Base-by-base conservation (phyloP, 2,113 vertebrate genomes). In the Clupea harengus region DNA sequence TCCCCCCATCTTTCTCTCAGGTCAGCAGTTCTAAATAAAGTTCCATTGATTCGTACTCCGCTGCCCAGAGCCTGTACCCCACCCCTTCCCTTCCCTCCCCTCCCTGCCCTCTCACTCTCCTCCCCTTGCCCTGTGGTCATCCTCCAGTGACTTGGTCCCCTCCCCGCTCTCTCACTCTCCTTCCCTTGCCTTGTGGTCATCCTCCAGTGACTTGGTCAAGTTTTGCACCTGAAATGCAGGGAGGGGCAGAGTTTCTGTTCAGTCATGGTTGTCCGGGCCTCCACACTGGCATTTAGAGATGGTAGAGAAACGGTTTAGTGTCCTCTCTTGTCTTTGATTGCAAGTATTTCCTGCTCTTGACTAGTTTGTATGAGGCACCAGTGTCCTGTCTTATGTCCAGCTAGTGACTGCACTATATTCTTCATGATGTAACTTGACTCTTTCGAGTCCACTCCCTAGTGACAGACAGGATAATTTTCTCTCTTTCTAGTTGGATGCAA, bases 21-120 rank as follows among this genome's bases (percentile, higher is more conserved):
- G 72, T 78, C 72, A 78, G 72, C 72, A 78, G 9, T 78, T 78
- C 72, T 78, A 78, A 78, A 75, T 78, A 78, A 78, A 78, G 72
- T 78, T 3, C 72, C 28, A 78, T 78, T 78, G 72, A 78, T 78
- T 78, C 28, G 11, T 32, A 78, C 72, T 78, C 32, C 17, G 72
- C 32, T 39, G 4, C 72, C 10, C 72, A 32, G 47, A 11, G 47
- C 9, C 47, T 49, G 47, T 6, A 4, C 54, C 54, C 18, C 18
- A 57, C 67, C 25, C 1, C 28, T 1, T 15, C 3, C 10, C 72
- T 17, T 32, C 13, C 72, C 54, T 22, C 1, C 54, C 47, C 18
- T 6, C 18, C 20, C 3, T 22, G 2, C 54, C 22, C 22, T 60
- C 6, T 20, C 54, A 60, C 18, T 39, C 32, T 2, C 72, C 28